Evolutionary conservation across 2,797 vertebrate genomes (phyloP).

Genomic region (Crocodylus rhombifer): DNA sequence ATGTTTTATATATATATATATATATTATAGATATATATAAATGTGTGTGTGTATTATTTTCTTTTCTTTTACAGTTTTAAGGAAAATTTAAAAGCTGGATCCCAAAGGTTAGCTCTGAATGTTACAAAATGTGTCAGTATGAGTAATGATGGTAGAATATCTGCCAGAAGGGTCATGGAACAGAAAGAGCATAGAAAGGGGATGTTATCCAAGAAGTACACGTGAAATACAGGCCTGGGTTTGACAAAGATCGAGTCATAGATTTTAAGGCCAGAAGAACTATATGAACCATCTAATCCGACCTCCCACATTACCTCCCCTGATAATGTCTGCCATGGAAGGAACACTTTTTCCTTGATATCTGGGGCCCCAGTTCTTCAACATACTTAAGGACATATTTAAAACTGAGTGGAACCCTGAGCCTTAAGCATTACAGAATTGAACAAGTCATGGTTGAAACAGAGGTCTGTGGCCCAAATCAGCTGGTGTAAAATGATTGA

Average conservation of each 20-base stretch:
- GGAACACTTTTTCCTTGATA: background rate
- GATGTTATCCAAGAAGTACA: slow-evolving; percentile 28
- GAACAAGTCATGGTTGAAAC: background rate
- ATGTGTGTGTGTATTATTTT: background rate
- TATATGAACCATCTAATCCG: background rate
- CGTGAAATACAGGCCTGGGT: background rate
- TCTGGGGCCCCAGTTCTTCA: background rate
- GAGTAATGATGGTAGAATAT: slow-evolving; percentile 70
- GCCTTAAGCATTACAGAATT: background rate
- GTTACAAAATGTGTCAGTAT: slow-evolving; percentile 59
- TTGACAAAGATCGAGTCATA: background rate
- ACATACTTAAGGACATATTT: slow-evolving; percentile 39
- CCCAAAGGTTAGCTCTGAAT: slow-evolving; percentile 61
- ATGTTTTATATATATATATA: background rate
- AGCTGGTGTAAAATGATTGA: background rate
- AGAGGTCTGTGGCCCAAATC: background rate
- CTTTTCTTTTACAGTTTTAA: background rate
- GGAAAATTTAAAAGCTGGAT: slow-evolving; percentile 53
- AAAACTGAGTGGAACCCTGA: slow-evolving; percentile 16
- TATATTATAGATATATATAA: background rate
- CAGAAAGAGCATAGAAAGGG: slow-evolving; percentile 63
- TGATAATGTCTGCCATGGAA: background rate
- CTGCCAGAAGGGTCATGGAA: slow-evolving; percentile 73
- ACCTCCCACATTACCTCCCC: background rate
- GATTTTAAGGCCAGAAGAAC: background rate